Conservation (phyloP, 2,797 vertebrate species). For the Eidolon dupreanum region DNA sequence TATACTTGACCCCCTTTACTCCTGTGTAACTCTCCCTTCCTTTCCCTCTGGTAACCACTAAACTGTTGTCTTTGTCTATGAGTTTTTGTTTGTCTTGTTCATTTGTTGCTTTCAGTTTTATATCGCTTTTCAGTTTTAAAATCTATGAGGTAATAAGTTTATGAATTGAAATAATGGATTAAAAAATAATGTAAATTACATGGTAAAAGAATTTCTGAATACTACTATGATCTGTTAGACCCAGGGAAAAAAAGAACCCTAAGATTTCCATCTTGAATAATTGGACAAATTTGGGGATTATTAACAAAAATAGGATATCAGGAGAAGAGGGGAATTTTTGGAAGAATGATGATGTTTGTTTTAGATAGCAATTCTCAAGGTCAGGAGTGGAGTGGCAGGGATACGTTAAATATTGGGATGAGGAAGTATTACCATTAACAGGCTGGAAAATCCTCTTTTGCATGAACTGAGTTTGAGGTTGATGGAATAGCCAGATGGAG, state of each 20-base stretch:
- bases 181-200: not conserved
- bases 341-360: not conserved
- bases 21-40: too few relatives aligned
- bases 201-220: not conserved
- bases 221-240: not conserved
- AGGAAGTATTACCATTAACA: not conserved
- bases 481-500: not conserved
- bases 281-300: not conserved
- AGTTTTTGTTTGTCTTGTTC: too few relatives aligned
- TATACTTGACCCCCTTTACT: too few relatives aligned
- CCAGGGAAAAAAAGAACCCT: not conserved
- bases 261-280: not conserved
- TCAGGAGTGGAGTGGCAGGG: not conserved
- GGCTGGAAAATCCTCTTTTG: not conserved
- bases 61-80: too few relatives aligned
- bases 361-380: not conserved
- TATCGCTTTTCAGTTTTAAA: not conserved
- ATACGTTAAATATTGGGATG: not conserved
- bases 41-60: too few relatives aligned
- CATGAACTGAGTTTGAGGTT: not conserved
- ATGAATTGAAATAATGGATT: constrained; percentile 12
- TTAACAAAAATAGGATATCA: not conserved
- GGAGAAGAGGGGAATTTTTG: not conserved
- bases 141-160: not conserved
- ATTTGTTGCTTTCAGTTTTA: too few relatives aligned